Evolutionary conservation across 2,888 invertebrate genomes (phyloP), one percentile per base, ranked within the genome.

Genomic region (Drosophila infuscata): DNA sequence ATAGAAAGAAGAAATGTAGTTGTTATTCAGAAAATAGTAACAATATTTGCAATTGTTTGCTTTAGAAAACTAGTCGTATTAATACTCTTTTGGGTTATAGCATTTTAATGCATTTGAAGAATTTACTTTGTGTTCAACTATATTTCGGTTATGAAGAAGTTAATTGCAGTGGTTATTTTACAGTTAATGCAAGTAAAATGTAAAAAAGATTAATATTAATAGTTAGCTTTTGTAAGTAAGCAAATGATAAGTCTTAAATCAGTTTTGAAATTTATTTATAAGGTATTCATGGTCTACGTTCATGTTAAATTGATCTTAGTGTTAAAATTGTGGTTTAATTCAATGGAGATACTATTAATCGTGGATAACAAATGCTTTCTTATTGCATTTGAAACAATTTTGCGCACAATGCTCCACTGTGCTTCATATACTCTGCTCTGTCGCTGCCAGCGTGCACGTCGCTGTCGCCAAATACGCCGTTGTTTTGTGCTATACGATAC

Each of bases 401-500:
- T n/a, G 12, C 3, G 8, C 17, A 8, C 6, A 29, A 7, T 51
- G 53, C 5, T 53, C 68, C 78, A 79, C 67, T 73, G 78, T 79
- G 57, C 67, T 0, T 30, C 11, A 30, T 54, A 54, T 56, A 76
- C 76, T 67, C 65, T 65, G 66, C 64, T 51, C 70, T 51, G 79
- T 25, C 67, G 72, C 80, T 66, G 81, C 57, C 72, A 61, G 63
- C 67, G 62, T 33, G 17, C 54, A 61, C 74, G 70, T 62, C 73
- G 88, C 85, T 70, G 80, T 82, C 84, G 85, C 78, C 82, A 79
- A 81, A 82, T 73, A 68, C 83, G 82, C 74, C 74, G 79, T 83
- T 76, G 81, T 82, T 76, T 77, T 88, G 89, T 89, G 91, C 83
- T 78, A 88, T 82, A 73, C 90, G 90, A 90, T 82, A 89, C 80